Evolutionary conservation across 2,888 invertebrate species (phyloP), one percentile per base, ranked within the genome.

Genomic region (Calliopum simillimum): DNA sequence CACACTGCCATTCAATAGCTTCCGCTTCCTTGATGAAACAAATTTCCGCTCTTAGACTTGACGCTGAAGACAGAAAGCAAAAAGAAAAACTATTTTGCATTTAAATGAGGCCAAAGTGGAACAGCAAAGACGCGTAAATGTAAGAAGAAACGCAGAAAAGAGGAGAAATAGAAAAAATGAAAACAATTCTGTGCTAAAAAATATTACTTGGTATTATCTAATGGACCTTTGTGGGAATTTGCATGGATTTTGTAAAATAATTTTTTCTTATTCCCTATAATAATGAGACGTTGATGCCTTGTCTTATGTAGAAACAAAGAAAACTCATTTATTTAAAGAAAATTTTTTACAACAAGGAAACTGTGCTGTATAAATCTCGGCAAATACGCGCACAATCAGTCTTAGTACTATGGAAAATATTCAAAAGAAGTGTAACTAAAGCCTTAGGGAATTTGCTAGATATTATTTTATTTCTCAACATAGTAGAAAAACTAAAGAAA

Each of bases 21-120:
- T 62, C 62, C 62, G 62, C 47, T 44, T 16, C 47, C 62, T 13
- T 62, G 46, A n/a, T 46, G 13, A 62, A 62, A 44, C 46, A 47
- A 62, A 47, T 62, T 43, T 62, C 62, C 62, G 47, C 46, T 43
- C 23, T 47, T 62, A 23, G 23, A n/a, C 47, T 44, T 59, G 44
- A 8, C 44, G 33, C 33, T 33, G 33, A 1, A 3, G 33, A 33
- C 8, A 33, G 33, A 33, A 33, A 33, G 8, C 33, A 33, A n/a
- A n/a, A 41, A 41, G 33, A 59, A 44, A 21, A 59, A 44, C 44
- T 44, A 59, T 21, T 59, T 59, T 59, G 59, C 59, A 41, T 19
- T 21, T 56, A 13, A 23, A 14, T 33, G 8, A 33, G 8, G 8
- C 33, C 33, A n/a, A n/a, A n/a, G n/a, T 33, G 8, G 33, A 33